Base-by-base conservation (phyloP, 2,113 vertebrate species). In the Stigmatopora nigra region DNA sequence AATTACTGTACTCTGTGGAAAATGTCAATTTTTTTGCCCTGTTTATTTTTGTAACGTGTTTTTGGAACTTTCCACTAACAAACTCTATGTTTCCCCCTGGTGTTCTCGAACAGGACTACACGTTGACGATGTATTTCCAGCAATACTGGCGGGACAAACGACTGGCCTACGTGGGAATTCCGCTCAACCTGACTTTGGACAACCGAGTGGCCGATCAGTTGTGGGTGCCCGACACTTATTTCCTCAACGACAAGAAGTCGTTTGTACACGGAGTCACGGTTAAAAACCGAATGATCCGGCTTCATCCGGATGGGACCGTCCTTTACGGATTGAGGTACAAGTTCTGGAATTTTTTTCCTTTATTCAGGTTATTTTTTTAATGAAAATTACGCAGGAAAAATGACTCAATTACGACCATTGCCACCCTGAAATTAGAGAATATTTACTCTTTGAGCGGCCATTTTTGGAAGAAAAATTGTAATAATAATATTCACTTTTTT, bases 121-220 rank as follows among this genome's bases (percentile, higher is more conserved):
- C 95, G 4, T 78, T 98, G 90, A 97, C 95, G 51, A 98, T 97
- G 95, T 98, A 98, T 82, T 97, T 98, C 84, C 95, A 97, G 56
- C 95, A 98, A 72, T 97, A 97, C 77, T 98, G 95, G 95, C 91
- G 95, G 86, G 95, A 98, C 85, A 97, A 97, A 80, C 93, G 95
- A 63, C 89, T 98, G 13, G 93, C 94, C 63, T 98, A 98, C 0
- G 79, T 93, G 49, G 95, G 95, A 64, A 98, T 98, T 64, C 94
- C 95, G 61, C 92, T 97, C 68, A 97, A 98, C 86, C 87, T 98
- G 78, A 98, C 95, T 0, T 90, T 98, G 67, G 95, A 98, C 80
- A 98, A 98, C 78, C 89, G 95, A 74, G 95, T 98, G 48, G 95
- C 95, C 17, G 95, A 98, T 86, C 93, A 95, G 72, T 93, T 98